phyloP scores from a whole-genome alignment of 2,797 vertebrate genomes.

The Arrhamphus sclerolepis region DNA sequence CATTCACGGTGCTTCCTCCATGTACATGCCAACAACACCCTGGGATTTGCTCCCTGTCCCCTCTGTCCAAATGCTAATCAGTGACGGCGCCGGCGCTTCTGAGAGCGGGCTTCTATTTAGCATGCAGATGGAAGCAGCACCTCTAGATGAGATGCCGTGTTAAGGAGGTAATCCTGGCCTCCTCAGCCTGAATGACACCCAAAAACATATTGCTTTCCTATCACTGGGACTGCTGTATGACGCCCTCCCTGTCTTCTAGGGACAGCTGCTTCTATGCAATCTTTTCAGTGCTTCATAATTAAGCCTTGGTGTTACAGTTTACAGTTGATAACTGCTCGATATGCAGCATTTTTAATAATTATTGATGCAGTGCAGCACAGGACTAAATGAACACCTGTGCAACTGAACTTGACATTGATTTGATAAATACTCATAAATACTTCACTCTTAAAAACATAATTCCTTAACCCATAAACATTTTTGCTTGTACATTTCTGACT shows the following conservation, averaged over 20 bases:
- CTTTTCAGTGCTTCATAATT: constrained; percentile 13
- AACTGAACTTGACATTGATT: constrained; percentile 62
- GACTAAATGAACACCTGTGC: constrained; percentile 30
- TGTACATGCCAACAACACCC: constrained; percentile 61
- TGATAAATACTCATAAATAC: constrained; percentile 31
- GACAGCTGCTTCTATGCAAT: not conserved
- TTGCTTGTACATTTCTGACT: constrained; percentile 4
- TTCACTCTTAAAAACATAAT: constrained; percentile 9
- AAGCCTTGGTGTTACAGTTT: not conserved
- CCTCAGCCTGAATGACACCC: constrained; percentile 41
- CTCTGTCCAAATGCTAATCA: constrained; percentile 74
- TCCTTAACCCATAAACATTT: constrained; percentile 1
- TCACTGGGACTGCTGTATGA: not conserved
- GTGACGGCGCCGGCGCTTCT: constrained; percentile 55
- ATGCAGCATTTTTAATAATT: constrained; percentile 43
- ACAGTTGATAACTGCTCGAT: constrained; percentile 17
- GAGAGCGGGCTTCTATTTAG: constrained; percentile 65
- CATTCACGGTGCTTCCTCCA: constrained; percentile 58
- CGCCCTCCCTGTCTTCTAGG: not conserved
- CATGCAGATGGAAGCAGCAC: constrained; percentile 67
- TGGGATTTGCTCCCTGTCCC: constrained; percentile 58
- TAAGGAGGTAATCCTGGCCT: constrained; percentile 52
- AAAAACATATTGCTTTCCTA: constrained; percentile 51
- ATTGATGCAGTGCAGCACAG: constrained; percentile 50
- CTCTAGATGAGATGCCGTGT: constrained; percentile 35